Evolutionary conservation across 2,113 vertebrate genomes (phyloP).

Genomic region (Campylomormyrus numenius): DNA sequence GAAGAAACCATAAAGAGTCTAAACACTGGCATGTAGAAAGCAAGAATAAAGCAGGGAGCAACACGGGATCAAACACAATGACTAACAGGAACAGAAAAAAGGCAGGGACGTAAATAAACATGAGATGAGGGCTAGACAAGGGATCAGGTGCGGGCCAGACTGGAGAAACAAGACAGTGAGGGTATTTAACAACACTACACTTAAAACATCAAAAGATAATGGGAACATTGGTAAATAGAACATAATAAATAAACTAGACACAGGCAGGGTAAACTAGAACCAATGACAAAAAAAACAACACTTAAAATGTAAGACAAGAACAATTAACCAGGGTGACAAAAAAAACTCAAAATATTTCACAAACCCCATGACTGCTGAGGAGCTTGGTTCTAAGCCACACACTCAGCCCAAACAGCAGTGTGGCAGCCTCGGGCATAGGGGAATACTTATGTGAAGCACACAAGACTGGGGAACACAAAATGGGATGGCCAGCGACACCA

Average conservation of each 20-base stretch:
- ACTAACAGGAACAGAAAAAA: not conserved
- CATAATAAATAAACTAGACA: not conserved
- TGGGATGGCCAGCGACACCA: not conserved
- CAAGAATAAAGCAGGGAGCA: not conserved
- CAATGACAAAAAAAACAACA: not conserved
- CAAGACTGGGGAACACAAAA: not conserved
- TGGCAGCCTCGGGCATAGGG: not conserved
- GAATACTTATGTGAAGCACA: not conserved
- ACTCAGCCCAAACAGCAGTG: not conserved
- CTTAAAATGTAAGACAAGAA: not conserved
- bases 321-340: not conserved
- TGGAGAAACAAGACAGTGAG: not conserved
- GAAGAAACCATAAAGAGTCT: not conserved
- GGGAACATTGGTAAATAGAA: not conserved
- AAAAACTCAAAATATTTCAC: not conserved
- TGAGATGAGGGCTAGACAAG: not conserved
- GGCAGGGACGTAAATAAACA: not conserved
- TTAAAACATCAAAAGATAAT: not conserved
- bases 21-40: not conserved
- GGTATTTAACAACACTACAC: not conserved
- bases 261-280: not conserved
- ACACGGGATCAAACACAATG: not conserved
- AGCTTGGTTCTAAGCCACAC: not conserved
- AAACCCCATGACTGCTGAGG: not conserved
- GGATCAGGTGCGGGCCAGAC: not conserved